A percentile compares a stretch with the other conserved stretches of the same genome.
phyloP scores from a whole-genome alignment of 2,888 invertebrate genomes.

The Watsonalla binaria region DNA sequence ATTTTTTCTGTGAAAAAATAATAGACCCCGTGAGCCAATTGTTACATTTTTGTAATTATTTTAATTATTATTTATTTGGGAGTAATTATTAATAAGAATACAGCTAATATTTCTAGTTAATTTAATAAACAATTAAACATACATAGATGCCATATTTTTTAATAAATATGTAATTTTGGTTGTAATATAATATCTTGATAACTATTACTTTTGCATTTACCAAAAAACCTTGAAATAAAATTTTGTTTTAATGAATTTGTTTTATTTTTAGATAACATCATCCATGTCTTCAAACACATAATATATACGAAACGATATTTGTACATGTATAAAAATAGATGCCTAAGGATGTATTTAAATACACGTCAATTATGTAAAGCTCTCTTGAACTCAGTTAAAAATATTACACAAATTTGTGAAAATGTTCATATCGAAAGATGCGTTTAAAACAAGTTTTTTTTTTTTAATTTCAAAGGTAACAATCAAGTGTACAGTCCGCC shows the following conservation, averaged over 20 bases:
- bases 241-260: conserved; percentile 44
- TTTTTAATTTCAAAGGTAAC: too few species aligned
- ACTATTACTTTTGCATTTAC: conserved; percentile 65
- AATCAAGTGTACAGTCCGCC: too few species aligned
- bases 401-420: too few species aligned
- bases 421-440: too few species aligned
- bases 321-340: too few species aligned
- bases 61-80: conserved; percentile 49
- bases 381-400: too few species aligned
- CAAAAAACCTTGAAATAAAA: conserved; percentile 68
- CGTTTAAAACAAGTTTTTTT: too few species aligned
- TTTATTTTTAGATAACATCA: conserved; percentile 24
- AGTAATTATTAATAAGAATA: conserved; percentile 48
- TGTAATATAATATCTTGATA: conserved; percentile 60
- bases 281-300: background rate
- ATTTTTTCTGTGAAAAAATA: conserved; percentile 51
- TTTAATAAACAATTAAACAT: conserved; percentile 40
- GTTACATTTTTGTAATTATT: conserved; percentile 54
- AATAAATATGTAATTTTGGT: conserved; percentile 55
- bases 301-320: too few species aligned
- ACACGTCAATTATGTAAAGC: too few species aligned
- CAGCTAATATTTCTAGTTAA: conserved; percentile 64
- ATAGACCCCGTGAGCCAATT: conserved; percentile 31
- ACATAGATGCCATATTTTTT: conserved; percentile 55
- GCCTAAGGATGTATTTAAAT: too few species aligned